These are phyloP conservation scores for Gopherus flavomarginatus DNA, from an alignment of 2,113 vertebrate species.

Conservation along the genomic window DNA sequence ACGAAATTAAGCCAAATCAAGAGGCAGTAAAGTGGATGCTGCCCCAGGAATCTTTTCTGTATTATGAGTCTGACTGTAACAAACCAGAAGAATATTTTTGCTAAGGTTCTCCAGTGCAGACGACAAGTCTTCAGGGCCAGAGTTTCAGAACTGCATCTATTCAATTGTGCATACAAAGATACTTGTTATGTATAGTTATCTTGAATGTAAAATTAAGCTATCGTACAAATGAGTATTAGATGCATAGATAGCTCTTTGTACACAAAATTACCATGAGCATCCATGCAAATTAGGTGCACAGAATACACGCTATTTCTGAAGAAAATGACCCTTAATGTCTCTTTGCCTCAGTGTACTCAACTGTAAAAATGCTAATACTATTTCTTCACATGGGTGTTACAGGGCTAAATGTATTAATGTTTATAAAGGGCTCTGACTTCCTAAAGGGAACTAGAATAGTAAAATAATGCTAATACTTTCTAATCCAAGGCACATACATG, in stretches of 20 bases:
- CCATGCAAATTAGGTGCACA: fast-evolving
- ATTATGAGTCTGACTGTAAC: neutral
- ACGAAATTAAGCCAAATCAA: slow-evolving; percentile 6
- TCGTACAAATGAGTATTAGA: neutral
- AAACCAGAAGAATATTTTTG: neutral
- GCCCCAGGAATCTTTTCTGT: neutral
- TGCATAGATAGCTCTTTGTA: neutral
- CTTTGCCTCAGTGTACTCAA: neutral
- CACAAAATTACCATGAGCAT: neutral
- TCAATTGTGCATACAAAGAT: neutral
- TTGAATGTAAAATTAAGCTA: neutral
- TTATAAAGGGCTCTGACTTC: neutral
- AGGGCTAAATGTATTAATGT: neutral
- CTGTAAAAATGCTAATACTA: neutral
- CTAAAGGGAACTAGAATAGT: neutral
- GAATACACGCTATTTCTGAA: fast-evolving
- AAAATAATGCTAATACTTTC: no score
- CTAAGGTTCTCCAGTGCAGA: slow-evolving; percentile 4
- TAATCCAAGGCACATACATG: neutral
- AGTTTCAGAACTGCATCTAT: neutral
- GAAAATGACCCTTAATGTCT: neutral
- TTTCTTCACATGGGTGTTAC: neutral
- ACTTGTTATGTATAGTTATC: neutral
- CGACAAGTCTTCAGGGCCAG: neutral
- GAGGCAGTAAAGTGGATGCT: neutral